Conservation (phyloP, 2,797 vertebrate species). For the Simalia tracyae region DNA sequence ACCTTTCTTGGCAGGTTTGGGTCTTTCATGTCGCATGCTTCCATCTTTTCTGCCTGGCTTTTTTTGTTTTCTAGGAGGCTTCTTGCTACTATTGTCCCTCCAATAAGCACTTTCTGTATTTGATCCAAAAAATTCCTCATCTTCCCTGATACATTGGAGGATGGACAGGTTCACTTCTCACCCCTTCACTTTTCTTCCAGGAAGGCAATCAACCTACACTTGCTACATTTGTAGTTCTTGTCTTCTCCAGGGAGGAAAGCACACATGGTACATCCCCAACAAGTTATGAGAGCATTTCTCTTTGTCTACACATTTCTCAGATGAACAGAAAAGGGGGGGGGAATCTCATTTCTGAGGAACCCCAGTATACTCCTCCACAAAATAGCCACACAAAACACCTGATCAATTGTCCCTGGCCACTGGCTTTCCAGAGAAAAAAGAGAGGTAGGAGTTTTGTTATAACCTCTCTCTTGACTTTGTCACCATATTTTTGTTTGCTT, state of each 20-base stretch:
- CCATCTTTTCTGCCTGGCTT: not conserved
- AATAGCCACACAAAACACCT: not conserved
- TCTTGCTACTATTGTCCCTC: not conserved
- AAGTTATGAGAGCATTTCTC: not conserved
- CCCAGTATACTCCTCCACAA: not conserved
- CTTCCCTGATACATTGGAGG: not conserved
- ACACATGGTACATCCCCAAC: not conserved
- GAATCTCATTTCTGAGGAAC: not conserved
- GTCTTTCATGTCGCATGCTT: not conserved
- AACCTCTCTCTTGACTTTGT: not conserved
- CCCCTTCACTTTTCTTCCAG: not conserved
- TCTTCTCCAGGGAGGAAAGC: not conserved
- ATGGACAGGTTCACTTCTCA: not conserved
- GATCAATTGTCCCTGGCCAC: not conserved
- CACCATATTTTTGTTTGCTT: not conserved
- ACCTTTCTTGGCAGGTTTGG: not conserved
- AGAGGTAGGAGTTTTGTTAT: no score
- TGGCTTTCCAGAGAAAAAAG: not conserved
- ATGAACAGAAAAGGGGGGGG: not conserved
- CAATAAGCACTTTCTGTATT: not conserved
- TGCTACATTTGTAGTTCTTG: not conserved
- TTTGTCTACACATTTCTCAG: not conserved
- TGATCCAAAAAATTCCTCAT: not conserved
- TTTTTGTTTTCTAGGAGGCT: not conserved
- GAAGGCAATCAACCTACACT: not conserved